phyloP scores from a whole-genome alignment of 64 coral and sea anemone species.

The Porites lutea region DNA sequence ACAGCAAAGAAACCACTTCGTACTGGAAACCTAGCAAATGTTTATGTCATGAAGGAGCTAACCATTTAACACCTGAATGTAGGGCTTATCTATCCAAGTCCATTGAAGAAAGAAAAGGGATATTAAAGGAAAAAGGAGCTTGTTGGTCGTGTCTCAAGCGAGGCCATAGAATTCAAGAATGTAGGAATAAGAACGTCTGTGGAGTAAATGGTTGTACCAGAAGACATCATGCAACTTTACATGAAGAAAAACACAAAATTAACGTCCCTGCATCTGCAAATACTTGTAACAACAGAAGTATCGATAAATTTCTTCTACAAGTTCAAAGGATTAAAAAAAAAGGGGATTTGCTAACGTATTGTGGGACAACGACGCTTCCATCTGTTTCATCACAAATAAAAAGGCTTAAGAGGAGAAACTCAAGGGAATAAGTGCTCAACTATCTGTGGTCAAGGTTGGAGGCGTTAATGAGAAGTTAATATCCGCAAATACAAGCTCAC shows the following conservation, averaged over 20 bases:
- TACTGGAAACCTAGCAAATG: slow-evolving; percentile 3
- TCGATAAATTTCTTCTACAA: background rate
- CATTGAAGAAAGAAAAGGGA: slow-evolving; percentile 21
- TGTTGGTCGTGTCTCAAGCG: slow-evolving; percentile 55
- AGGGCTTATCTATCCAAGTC: slow-evolving; percentile 55
- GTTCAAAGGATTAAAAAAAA: slow-evolving; percentile 31
- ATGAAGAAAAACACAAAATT: background rate
- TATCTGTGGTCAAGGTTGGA: slow-evolving; percentile 38
- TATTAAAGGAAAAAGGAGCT: slow-evolving; percentile 61
- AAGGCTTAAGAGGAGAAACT: slow-evolving; percentile 57
- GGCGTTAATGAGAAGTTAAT: slow-evolving; percentile 32
- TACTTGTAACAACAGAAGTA: background rate
- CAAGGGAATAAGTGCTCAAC: slow-evolving; percentile 22
- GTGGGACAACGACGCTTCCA: no score
- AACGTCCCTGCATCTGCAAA: slow-evolving; percentile 8
- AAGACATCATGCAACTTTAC: slow-evolving; percentile 52
- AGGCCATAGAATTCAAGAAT: slow-evolving; percentile 21
- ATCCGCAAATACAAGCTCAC: slow-evolving; percentile 14
- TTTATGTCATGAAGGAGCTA: slow-evolving; percentile 19
- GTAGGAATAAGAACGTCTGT: slow-evolving; percentile 28
- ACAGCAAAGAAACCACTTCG: background rate
- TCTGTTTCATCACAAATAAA: background rate
- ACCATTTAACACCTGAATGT: slow-evolving; percentile 46
- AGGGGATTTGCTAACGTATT: background rate
- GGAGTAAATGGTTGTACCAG: slow-evolving; percentile 42